Conservation (phyloP, 2,797 vertebrate genomes). For the Aselliscus stoliczkanus region DNA sequence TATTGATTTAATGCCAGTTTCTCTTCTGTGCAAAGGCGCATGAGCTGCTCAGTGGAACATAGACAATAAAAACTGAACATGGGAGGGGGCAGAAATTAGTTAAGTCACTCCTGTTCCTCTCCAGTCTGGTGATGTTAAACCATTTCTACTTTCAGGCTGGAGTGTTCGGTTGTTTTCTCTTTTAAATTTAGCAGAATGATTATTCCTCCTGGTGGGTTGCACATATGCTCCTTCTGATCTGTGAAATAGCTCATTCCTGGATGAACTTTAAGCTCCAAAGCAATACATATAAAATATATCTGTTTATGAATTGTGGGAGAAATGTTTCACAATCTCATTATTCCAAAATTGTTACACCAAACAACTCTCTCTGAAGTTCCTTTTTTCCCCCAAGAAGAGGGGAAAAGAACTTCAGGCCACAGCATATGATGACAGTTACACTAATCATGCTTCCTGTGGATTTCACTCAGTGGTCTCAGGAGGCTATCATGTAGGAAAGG, state of each 20-base stretch:
- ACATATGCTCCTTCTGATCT: constrained; percentile 51
- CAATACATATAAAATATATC: constrained; percentile 10
- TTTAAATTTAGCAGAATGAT: constrained; percentile 29
- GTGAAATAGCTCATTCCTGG: constrained; percentile 52
- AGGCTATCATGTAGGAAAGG: background rate
- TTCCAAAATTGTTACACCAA: background rate
- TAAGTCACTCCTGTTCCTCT: background rate
- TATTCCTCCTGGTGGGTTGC: constrained; percentile 4
- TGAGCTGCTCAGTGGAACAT: background rate
- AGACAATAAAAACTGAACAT: background rate
- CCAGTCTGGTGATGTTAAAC: background rate
- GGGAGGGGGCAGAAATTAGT: background rate
- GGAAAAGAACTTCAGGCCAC: background rate
- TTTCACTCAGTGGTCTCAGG: background rate
- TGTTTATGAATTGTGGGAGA: constrained; percentile 15
- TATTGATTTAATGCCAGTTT: constrained; percentile 57
- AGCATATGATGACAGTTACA: background rate
- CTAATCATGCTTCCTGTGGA: background rate
- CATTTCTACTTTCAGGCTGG: background rate
- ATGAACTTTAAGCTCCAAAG: constrained; percentile 45
- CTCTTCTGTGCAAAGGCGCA: constrained; percentile 55
- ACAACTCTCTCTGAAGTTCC: background rate
- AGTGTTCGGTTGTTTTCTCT: background rate
- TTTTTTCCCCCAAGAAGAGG: background rate
- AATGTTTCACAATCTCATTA: constrained; percentile 6